Conservation (phyloP, 2,888 invertebrate genomes). For the Pollenia angustigena region DNA sequence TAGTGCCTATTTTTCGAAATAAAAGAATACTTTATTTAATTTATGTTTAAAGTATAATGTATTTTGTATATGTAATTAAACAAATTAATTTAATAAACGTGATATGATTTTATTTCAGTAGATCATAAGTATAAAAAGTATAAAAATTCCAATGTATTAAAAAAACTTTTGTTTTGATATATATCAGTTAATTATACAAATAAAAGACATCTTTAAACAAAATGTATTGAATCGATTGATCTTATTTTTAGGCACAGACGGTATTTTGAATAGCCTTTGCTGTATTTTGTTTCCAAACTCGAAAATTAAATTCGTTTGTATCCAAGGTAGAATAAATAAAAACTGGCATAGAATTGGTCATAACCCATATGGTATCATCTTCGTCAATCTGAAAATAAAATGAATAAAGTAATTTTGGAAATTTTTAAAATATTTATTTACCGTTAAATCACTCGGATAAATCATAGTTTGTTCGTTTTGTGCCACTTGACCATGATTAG, state of each 20-base stretch:
- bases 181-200: slow-evolving; percentile 55
- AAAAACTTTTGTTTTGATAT: slow-evolving; percentile 35
- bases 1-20: slow-evolving; percentile 79
- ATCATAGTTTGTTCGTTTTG: slow-evolving; percentile 87
- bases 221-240: not conserved
- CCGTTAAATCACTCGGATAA: slow-evolving; percentile 89
- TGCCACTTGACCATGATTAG: slow-evolving; percentile 86
- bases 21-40: slow-evolving; percentile 44
- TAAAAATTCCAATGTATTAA: slow-evolving; percentile 48
- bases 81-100: slow-evolving; percentile 65
- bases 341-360: slow-evolving; percentile 88
- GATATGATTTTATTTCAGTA: slow-evolving; percentile 70
- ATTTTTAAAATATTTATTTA: slow-evolving; percentile 74
- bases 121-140: slow-evolving; percentile 33
- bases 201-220: slow-evolving; percentile 57
- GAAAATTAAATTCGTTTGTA: slow-evolving; percentile 87
- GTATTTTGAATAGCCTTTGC: slow-evolving; percentile 84
- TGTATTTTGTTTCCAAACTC: slow-evolving; percentile 85
- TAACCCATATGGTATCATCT: slow-evolving; percentile 88
- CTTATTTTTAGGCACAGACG: slow-evolving; percentile 80
- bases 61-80: slow-evolving; percentile 51
- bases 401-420: not conserved
- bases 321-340: slow-evolving; percentile 88
- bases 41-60: slow-evolving; percentile 36
- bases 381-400: slow-evolving; percentile 85